phyloP scores from a whole-genome alignment of 2,113 vertebrate genomes.

The Tor tambroides region DNA sequence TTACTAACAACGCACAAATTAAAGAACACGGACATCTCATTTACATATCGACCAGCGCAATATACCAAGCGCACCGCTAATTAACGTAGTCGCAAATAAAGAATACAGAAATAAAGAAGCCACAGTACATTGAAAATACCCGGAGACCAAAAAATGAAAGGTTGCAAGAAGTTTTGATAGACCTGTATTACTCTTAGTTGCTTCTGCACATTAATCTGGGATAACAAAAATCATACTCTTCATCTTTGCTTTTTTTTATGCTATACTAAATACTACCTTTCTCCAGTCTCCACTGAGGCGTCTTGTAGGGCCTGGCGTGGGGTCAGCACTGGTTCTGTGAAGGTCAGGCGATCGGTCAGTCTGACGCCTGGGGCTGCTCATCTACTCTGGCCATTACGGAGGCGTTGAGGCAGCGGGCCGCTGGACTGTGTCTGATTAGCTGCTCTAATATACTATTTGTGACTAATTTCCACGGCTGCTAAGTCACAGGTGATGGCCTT shows the following conservation, averaged over 20 bases:
- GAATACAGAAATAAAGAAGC: too few species aligned
- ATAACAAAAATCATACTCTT: background rate
- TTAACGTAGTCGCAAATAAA: too few species aligned
- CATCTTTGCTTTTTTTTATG: background rate
- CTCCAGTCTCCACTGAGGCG: background rate
- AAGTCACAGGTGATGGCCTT: slow-evolving; percentile 93
- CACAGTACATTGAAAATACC: too few species aligned
- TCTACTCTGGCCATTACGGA: slow-evolving; percentile 89
- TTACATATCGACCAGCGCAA: too few species aligned
- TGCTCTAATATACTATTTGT: slow-evolving; percentile 98
- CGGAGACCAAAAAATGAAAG: too few species aligned
- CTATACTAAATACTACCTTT: background rate
- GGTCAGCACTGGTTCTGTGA: slow-evolving; percentile 79
- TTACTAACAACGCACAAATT: too few species aligned
- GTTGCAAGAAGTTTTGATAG: too few species aligned
- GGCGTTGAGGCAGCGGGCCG: slow-evolving; percentile 89
- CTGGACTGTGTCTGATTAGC: slow-evolving; percentile 95
- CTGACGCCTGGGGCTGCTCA: slow-evolving; percentile 82
- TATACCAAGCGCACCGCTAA: too few species aligned
- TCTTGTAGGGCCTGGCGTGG: slow-evolving; percentile 65
- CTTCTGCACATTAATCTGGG: background rate
- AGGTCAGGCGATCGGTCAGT: slow-evolving; percentile 94
- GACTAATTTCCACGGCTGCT: slow-evolving; percentile 93
- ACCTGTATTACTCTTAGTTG: background rate
- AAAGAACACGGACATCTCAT: too few species aligned